Conservation (phyloP, 2,113 vertebrate genomes). For the Leiothrix lutea region DNA sequence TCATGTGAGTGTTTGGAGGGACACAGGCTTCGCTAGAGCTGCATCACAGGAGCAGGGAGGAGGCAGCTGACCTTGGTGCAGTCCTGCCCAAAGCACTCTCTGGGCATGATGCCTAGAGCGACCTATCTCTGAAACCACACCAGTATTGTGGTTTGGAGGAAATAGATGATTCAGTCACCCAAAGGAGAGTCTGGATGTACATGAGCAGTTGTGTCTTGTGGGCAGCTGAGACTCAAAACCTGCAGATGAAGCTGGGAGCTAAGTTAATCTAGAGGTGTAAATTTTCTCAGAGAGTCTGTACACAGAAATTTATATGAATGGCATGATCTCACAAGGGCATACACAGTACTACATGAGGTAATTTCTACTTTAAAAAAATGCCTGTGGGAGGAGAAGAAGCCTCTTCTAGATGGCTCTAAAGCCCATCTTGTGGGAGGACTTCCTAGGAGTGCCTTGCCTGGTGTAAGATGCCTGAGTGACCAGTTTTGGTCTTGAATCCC, state of each 20-base stretch:
- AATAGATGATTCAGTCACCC: background rate
- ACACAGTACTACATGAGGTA: background rate
- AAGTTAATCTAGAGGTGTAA: background rate
- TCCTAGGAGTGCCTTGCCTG: background rate
- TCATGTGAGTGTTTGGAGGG: background rate
- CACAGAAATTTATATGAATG: background rate
- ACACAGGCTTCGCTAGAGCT: background rate
- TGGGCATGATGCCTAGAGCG: background rate
- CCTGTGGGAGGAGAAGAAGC: background rate
- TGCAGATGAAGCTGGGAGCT: background rate
- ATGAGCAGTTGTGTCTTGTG: background rate
- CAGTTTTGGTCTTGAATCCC: background rate
- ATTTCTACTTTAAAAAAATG: background rate
- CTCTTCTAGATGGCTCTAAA: background rate
- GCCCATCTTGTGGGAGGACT: background rate
- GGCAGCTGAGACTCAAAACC: background rate
- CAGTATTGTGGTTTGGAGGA: background rate
- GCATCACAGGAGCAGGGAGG: rapidly evolving
- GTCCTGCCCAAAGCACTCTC: background rate
- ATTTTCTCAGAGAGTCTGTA: background rate
- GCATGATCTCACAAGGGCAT: background rate
- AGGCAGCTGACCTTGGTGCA: background rate
- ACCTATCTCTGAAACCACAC: background rate
- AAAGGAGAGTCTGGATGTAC: background rate
- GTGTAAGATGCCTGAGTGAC: rapidly evolving